Evolutionary conservation across 2,113 vertebrate species (phyloP).

Genomic region (Cnemophilus loriae): DNA sequence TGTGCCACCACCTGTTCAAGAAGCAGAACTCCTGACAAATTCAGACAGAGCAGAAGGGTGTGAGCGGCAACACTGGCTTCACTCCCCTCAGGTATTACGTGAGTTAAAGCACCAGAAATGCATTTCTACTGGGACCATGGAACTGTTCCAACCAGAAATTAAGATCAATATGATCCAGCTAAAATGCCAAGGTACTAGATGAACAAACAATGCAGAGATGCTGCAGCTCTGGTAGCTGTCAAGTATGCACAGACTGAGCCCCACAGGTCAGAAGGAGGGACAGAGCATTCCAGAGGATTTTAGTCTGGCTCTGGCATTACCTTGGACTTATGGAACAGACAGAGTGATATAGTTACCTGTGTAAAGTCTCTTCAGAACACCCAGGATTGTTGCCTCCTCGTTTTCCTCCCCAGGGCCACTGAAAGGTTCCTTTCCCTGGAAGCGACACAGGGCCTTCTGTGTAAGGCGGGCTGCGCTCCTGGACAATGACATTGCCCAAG

Average conservation of each 20-base stretch:
- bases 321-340: neutral
- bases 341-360: conserved; percentile 73
- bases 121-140: neutral
- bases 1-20: neutral
- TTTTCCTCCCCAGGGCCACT: neutral
- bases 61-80: neutral
- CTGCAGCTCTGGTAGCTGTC: neutral
- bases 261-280: neutral
- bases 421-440: conserved; percentile 77
- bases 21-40: neutral
- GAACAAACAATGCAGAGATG: neutral
- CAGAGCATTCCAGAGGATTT: neutral
- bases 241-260: neutral
- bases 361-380: conserved; percentile 78
- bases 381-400: conserved; percentile 66
- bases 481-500: neutral
- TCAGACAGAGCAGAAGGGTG: neutral
- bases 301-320: neutral
- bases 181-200: neutral
- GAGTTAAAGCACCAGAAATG: neutral
- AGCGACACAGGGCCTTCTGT: conserved; percentile 68
- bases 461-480: conserved; percentile 84
- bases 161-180: neutral
- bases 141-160: neutral
- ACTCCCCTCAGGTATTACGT: rapidly evolving